Evolutionary conservation across 2,888 invertebrate genomes (phyloP), one percentile per base, ranked within the genome.

Genomic region (Gortyna flavago): DNA sequence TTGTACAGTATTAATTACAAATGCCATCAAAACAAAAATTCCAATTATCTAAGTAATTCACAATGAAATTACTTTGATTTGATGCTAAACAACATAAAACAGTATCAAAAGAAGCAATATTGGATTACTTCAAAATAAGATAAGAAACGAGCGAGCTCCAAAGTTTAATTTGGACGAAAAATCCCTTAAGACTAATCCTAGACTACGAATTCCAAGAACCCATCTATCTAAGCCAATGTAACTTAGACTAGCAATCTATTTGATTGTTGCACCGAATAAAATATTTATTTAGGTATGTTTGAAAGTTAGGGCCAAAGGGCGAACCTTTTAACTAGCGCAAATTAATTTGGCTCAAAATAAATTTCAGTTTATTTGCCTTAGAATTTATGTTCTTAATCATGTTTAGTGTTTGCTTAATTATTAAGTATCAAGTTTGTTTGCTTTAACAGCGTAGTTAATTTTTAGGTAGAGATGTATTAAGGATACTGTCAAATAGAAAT

Each of bases 221-320:
- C 54, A 68, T 79, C 21, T 57, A 59, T 72, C 70, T 67, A 3
- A 62, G 71, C 71, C 67, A 66, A 80, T 59, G 79, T 79, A 80
- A 81, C 75, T 79, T 79, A 66, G 67, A 62, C 51, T 57, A 72
- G 73, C 74, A 85, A 84, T 87, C 79, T 77, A 70, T 80, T 87
- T 85, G 77, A 79, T 84, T 81, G 77, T 84, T 86, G 86, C 84
- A 85, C 51, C 59, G 44, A 66, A 80, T 79, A 75, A 73, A 77
- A 71, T 62, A 72, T 76, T 84, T 85, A 85, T 86, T 86, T 80
- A 85, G 62, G 71, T 87, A 83, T 83, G 79, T 86, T 86, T 85
- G 51, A 72, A 69, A 84, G 79, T 71, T 51, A 77, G 44, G 66
- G 21, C 70, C 79, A 75, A 77, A 80, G 65, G 67, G 65, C 59